These are phyloP conservation scores for Anabacerthia variegaticeps DNA, from an alignment of 2,797 vertebrate species.

Conservation along the genomic window DNA sequence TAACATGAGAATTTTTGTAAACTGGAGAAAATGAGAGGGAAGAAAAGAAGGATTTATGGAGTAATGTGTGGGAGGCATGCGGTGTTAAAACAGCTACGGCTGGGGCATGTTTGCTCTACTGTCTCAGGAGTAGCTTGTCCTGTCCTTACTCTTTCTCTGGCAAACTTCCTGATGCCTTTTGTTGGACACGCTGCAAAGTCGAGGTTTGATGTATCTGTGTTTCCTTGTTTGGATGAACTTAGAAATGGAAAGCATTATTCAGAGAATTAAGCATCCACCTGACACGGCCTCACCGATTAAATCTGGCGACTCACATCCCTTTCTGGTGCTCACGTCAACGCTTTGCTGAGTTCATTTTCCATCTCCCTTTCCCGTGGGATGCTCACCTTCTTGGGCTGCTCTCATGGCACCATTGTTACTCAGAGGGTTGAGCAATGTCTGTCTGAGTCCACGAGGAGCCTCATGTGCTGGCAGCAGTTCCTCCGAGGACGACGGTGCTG, in stretches of 20 bases:
- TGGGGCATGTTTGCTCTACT: slow-evolving; percentile 48
- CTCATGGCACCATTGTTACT: background rate
- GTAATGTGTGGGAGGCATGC: slow-evolving; percentile 15
- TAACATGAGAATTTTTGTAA: slow-evolving; percentile 54
- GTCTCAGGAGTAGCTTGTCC: slow-evolving; percentile 55
- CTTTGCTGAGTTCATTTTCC: background rate
- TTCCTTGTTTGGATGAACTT: background rate
- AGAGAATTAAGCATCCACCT: slow-evolving; percentile 5
- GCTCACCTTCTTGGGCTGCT: background rate
- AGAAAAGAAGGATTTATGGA: slow-evolving; percentile 49
- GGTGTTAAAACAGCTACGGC: slow-evolving; percentile 41
- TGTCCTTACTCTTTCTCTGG: slow-evolving; percentile 24
- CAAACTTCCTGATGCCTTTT: slow-evolving; percentile 18
- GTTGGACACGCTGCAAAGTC: background rate
- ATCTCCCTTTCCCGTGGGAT: background rate
- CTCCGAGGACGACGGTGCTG: background rate
- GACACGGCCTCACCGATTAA: background rate
- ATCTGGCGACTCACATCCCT: background rate
- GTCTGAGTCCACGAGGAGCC: background rate
- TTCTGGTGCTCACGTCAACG: background rate
- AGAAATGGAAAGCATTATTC: slow-evolving; percentile 24
- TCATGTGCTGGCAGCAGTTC: background rate
- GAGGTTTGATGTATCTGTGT: background rate
- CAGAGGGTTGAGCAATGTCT: background rate
- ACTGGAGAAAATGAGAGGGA: slow-evolving; percentile 57